Conservation (phyloP, 2,797 vertebrate genomes). For the Mormyrops attenuatus region DNA sequence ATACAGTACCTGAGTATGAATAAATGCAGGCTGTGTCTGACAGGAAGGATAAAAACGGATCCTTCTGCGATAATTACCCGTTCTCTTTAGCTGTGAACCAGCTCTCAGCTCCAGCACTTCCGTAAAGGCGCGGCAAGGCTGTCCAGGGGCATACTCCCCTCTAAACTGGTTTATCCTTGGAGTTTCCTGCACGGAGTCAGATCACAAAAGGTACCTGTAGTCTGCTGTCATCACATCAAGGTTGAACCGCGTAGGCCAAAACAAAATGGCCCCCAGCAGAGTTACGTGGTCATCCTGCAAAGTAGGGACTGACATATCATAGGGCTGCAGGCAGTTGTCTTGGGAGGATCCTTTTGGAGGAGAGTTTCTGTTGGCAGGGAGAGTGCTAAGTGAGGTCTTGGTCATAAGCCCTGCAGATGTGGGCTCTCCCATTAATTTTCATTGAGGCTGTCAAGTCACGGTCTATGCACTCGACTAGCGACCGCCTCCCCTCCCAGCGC, state of each 20-base stretch:
- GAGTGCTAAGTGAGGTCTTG: background rate
- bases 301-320: background rate
- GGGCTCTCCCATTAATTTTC: constrained; percentile 26
- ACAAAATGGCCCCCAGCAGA: background rate
- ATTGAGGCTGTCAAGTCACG: constrained; percentile 16
- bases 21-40: background rate
- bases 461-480: background rate
- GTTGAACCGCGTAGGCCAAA: background rate
- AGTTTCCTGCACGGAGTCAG: background rate
- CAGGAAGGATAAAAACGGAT: constrained; percentile 22
- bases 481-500: background rate
- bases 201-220: constrained; percentile 24
- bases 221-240: constrained; percentile 14
- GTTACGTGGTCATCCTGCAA: background rate
- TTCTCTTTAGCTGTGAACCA: constrained; percentile 35
- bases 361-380: background rate
- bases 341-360: background rate
- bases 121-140: constrained; percentile 16
- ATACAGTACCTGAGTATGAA: background rate
- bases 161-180: background rate
- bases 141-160: background rate
- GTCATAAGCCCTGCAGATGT: background rate
- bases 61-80: constrained; percentile 35
- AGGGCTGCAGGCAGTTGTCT: background rate
- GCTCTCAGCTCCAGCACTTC: constrained; percentile 33